Conservation (phyloP, 53 echinoderm and acorn worm species). For the Patiria pectinifera region DNA sequence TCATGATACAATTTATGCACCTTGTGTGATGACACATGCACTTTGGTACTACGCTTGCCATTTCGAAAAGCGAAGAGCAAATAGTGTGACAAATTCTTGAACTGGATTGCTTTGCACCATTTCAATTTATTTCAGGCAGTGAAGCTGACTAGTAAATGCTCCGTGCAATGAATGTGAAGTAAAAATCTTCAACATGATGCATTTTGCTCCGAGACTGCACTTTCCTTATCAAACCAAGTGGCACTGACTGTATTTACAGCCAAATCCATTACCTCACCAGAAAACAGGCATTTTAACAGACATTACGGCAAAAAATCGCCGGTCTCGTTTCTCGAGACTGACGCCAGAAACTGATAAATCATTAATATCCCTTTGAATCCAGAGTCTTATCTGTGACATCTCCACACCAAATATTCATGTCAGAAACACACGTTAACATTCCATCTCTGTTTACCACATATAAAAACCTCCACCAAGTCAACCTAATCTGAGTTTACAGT, state of each 20-base stretch:
- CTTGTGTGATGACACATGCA: slow-evolving; percentile 12
- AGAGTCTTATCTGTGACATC: neutral
- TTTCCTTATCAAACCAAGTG: neutral
- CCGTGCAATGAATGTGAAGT: neutral
- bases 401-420: neutral
- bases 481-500: neutral
- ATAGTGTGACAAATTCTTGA: neutral
- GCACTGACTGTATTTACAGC: neutral
- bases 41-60: neutral
- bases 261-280: neutral
- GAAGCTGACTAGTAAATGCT: neutral
- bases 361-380: neutral
- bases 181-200: neutral
- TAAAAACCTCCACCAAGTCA: neutral
- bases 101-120: neutral
- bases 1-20: slow-evolving; percentile 12
- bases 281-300: neutral
- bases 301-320: neutral
- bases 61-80: neutral
- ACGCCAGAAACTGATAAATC: neutral
- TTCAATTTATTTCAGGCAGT: neutral
- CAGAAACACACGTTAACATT: neutral
- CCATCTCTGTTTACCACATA: neutral
- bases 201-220: neutral
- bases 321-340: neutral